phyloP scores from a whole-genome alignment of 2,797 vertebrate species.

The Coregonus sp. region DNA sequence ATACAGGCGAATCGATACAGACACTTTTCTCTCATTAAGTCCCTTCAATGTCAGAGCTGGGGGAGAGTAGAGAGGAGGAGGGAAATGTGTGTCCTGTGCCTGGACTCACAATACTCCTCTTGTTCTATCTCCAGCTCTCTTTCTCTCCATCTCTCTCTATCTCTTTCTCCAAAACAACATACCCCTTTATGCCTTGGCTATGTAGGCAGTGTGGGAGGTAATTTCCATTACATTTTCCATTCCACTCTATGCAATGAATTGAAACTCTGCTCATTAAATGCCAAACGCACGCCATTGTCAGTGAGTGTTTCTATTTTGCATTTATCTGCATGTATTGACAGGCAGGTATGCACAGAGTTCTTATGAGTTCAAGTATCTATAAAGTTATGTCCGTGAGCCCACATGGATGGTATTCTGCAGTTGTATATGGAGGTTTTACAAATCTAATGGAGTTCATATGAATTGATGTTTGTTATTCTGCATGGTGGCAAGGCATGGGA shows the following conservation, averaged over 20 bases:
- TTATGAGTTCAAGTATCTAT: too few relatives aligned
- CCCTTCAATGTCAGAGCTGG: conserved; percentile 39
- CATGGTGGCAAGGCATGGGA: too few relatives aligned
- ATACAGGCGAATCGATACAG: conserved; percentile 46
- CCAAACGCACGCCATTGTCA: neutral
- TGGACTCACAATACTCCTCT: conserved; percentile 21
- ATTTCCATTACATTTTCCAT: neutral
- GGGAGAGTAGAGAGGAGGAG: neutral
- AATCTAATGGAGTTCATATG: too few relatives aligned
- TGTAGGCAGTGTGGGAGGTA: neutral
- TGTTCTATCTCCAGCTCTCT: neutral
- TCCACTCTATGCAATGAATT: neutral
- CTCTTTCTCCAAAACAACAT: neutral
- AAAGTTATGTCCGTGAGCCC: too few relatives aligned
- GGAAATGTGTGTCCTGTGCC: neutral
- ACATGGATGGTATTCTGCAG: too few relatives aligned
- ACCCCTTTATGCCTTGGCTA: too few relatives aligned
- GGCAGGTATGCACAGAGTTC: neutral
- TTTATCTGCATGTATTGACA: neutral
- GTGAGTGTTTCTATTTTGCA: neutral
- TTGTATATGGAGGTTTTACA: too few relatives aligned
- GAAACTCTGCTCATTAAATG: neutral
- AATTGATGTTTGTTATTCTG: too few relatives aligned
- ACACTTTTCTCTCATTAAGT: conserved; percentile 56
- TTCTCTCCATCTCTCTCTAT: conserved; percentile 9